phyloP scores from a whole-genome alignment of 2,113 vertebrate species.

The Emydura subglobosa region DNA sequence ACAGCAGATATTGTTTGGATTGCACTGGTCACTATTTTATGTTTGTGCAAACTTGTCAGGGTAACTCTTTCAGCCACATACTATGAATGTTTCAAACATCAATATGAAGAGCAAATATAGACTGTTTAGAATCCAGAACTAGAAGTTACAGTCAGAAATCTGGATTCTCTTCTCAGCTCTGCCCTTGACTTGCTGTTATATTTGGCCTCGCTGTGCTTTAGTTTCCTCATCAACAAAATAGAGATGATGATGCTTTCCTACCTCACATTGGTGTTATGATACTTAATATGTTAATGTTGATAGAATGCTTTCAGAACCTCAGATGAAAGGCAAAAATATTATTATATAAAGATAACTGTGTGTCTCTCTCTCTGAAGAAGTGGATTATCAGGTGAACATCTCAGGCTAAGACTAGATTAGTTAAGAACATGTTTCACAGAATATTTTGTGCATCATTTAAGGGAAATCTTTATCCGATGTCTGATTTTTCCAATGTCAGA shows the following conservation, averaged over 20 bases:
- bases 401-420: not conserved
- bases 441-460: not conserved
- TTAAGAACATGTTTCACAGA: not conserved
- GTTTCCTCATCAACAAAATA: not conserved
- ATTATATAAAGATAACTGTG: not conserved
- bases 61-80: not conserved
- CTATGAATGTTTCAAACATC: not conserved
- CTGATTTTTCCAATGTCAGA: not conserved
- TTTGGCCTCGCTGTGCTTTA: not conserved
- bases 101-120: not conserved
- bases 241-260: not conserved
- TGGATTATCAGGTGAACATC: not conserved
- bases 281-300: not conserved
- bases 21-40: not conserved
- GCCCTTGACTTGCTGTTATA: not conserved
- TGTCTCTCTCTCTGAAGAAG: fast-evolving
- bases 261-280: not conserved
- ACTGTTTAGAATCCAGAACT: not conserved
- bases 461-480: not conserved
- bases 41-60: not conserved
- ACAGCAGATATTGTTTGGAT: conserved; percentile 28
- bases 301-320: not conserved
- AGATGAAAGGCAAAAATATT: not conserved
- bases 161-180: not conserved
- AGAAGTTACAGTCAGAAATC: not conserved